A percentile compares a stretch with the other conserved stretches of the same genome.
phyloP scores from a whole-genome alignment of 2,113 vertebrate genomes.

The Puma concolor region DNA sequence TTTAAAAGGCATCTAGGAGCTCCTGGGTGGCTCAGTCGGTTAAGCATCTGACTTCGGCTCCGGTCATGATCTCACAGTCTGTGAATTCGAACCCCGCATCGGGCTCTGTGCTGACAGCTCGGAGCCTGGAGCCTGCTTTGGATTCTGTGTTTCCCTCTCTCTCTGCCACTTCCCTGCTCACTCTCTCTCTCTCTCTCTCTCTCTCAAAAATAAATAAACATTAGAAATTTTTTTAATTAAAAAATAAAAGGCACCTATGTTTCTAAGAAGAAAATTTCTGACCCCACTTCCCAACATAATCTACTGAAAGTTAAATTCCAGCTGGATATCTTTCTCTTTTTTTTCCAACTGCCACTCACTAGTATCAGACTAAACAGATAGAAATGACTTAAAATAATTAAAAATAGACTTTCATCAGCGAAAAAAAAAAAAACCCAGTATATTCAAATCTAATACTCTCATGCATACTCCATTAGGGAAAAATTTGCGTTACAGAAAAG shows the following conservation, averaged over 20 bases:
- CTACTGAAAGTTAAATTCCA: not conserved
- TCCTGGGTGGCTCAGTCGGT: no score
- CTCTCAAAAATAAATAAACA: no score
- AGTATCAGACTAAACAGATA: not conserved
- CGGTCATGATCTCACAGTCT: no score
- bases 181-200: no score
- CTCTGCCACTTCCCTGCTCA: no score
- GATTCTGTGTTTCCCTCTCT: no score
- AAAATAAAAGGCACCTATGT: not conserved
- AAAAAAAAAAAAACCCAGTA: not conserved
- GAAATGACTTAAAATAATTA: slow-evolving; percentile 37
- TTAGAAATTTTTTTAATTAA: no score
- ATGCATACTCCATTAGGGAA: not conserved
- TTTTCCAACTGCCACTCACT: not conserved
- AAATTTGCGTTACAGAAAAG: not conserved
- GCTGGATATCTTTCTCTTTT: not conserved
- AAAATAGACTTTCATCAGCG: not conserved
- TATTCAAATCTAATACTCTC: not conserved
- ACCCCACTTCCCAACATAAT: not conserved
- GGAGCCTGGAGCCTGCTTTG: no score
- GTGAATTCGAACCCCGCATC: no score
- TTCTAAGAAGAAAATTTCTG: not conserved
- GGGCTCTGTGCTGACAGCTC: no score
- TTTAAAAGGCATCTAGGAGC: not conserved
- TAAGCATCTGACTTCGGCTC: no score